These are phyloP conservation scores for Caenorhabditis doughertyi DNA, from an alignment of 2,888 invertebrate genomes.

Conservation along the genomic window DNA sequence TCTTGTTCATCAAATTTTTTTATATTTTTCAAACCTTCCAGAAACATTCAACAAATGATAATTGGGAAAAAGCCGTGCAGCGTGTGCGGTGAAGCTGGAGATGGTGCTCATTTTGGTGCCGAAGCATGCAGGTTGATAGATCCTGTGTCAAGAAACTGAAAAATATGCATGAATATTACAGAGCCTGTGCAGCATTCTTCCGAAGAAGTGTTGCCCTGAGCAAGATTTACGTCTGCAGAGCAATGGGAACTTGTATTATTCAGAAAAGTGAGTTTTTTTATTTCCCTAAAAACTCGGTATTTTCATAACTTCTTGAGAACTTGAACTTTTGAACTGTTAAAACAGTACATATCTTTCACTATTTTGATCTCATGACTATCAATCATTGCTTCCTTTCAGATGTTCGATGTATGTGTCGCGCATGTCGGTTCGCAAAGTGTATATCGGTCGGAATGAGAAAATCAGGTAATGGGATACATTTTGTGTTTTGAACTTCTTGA, in stretches of 20 bases:
- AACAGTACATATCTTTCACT: too few relatives aligned
- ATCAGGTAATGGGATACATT: constrained; percentile 70
- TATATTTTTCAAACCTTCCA: not conserved
- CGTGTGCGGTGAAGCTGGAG: constrained; percentile 70
- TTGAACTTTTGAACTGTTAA: constrained; percentile 14
- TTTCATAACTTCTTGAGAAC: too few relatives aligned
- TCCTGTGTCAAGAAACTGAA: not conserved
- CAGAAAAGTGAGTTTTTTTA: constrained; percentile 70
- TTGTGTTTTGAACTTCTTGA: constrained; percentile 4
- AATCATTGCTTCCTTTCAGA: constrained; percentile 71
- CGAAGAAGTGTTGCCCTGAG: constrained; percentile 77
- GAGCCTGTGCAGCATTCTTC: constrained; percentile 80
- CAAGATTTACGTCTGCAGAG: constrained; percentile 76
- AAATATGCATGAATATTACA: constrained; percentile 21
- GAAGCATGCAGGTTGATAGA: constrained; percentile 69
- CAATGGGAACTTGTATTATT: constrained; percentile 73
- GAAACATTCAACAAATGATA: constrained; percentile 18
- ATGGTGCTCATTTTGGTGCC: constrained; percentile 72
- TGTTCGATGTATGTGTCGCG: constrained; percentile 80
- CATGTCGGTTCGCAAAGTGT: constrained; percentile 79
- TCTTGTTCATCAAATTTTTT: not conserved
- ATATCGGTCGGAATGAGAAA: constrained; percentile 79
- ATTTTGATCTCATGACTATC: too few relatives aligned
- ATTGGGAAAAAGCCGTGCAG: constrained; percentile 58
- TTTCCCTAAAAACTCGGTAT: too few relatives aligned